A percentile compares a stretch with the other conserved stretches of the same genome.
These are phyloP conservation scores for Lasioglossum leucozonium DNA, from an alignment of 2,888 invertebrate species.

Conservation along the genomic window DNA sequence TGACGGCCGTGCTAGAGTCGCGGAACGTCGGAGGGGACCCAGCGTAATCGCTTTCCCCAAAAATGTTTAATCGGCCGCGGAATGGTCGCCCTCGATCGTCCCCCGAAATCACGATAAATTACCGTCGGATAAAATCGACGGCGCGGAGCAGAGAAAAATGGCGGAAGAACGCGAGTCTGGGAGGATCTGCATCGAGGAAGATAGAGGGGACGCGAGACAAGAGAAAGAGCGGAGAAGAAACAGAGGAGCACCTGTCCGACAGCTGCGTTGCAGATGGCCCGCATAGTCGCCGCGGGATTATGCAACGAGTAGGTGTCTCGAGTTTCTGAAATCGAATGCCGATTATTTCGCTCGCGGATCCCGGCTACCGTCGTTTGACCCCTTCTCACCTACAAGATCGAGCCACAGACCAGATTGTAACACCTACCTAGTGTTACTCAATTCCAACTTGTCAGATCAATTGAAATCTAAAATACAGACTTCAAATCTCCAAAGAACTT, in stretches of 20 bases:
- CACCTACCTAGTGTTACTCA: neutral
- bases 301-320: slow-evolving; percentile 63
- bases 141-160: slow-evolving; percentile 20
- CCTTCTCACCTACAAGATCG: neutral
- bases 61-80: slow-evolving; percentile 48
- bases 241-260: slow-evolving; percentile 70
- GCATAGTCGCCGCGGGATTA: slow-evolving; percentile 60
- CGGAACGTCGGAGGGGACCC: neutral
- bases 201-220: slow-evolving; percentile 25
- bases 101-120: slow-evolving; percentile 73
- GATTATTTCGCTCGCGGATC: slow-evolving; percentile 24
- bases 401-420: neutral
- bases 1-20: neutral
- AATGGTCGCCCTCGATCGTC: slow-evolving; percentile 31
- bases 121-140: slow-evolving; percentile 68
- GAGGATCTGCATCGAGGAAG: slow-evolving; percentile 32
- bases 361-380: neutral
- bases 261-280: slow-evolving; percentile 70
- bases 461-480: neutral
- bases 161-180: slow-evolving; percentile 37
- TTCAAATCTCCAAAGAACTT: neutral
- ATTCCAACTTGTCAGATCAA: neutral
- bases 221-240: slow-evolving; percentile 62
- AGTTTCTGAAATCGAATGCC: slow-evolving; percentile 58
- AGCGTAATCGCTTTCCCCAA: slow-evolving; percentile 44